Conservation (phyloP, 2,888 invertebrate genomes). For the Xestia sexstrigata region DNA sequence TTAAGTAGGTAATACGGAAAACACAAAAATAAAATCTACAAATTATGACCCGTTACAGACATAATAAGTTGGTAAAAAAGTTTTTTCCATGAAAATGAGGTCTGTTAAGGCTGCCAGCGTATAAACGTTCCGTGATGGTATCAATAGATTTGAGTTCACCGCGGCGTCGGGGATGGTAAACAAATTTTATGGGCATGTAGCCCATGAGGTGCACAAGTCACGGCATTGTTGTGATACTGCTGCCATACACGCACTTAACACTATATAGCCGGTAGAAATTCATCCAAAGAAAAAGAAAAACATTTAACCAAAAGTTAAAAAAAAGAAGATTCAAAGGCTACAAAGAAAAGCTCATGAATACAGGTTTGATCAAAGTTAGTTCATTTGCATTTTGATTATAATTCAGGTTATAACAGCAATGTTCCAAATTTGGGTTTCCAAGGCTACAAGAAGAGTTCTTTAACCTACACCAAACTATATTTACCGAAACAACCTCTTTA, state of each 20-base stretch:
- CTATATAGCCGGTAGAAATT: conserved; percentile 68
- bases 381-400: conserved; percentile 23
- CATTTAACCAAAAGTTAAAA: neutral
- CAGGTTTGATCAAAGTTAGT: conserved; percentile 2
- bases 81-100: conserved; percentile 55
- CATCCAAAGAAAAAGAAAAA: neutral
- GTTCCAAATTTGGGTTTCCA: conserved; percentile 13
- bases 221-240: conserved; percentile 81
- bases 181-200: conserved; percentile 83
- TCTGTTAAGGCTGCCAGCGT: conserved; percentile 44
- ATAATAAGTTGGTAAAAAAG: conserved; percentile 51
- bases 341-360: conserved; percentile 3
- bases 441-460: conserved; percentile 35
- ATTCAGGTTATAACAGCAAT: conserved; percentile 12
- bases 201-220: conserved; percentile 82
- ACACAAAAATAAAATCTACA: conserved; percentile 55
- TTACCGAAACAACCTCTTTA: conserved; percentile 35
- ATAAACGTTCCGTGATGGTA: conserved; percentile 72
- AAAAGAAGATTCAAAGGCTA: neutral
- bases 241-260: conserved; percentile 83
- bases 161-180: conserved; percentile 76
- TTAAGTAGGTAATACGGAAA: conserved; percentile 29
- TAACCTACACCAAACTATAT: conserved; percentile 33
- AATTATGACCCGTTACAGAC: conserved; percentile 47
- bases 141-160: conserved; percentile 75